A percentile compares a stretch with the other conserved stretches of the same genome.
phyloP scores from a whole-genome alignment of 2,888 invertebrate genomes.

The Diogma glabrata region DNA sequence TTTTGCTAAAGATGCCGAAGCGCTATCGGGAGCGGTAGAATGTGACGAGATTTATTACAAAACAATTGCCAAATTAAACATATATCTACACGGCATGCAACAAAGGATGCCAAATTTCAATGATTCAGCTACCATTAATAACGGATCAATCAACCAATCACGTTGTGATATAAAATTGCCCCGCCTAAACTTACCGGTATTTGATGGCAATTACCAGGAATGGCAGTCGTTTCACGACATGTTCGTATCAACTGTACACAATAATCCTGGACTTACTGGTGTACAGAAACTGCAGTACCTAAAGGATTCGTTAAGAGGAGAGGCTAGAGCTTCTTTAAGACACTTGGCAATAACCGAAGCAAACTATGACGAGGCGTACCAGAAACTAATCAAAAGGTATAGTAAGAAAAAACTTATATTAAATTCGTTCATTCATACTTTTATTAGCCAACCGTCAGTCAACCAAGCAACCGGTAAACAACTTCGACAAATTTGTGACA shows the following conservation, averaged over 20 bases:
- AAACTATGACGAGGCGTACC: background rate
- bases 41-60: background rate
- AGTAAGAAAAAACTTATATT: background rate
- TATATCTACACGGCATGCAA: background rate
- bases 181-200: too few relatives aligned
- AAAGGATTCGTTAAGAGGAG: too few relatives aligned
- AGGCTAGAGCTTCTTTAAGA: background rate
- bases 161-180: too few relatives aligned
- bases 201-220: too few relatives aligned
- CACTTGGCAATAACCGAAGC: background rate
- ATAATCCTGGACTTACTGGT: background rate
- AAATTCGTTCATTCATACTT: background rate
- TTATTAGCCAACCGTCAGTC: background rate
- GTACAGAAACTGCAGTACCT: too few relatives aligned
- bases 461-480: background rate
- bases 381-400: background rate
- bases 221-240: too few relatives aligned
- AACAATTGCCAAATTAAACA: background rate
- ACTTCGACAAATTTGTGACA: background rate
- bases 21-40: background rate
- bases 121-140: background rate
- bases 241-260: background rate
- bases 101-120: background rate
- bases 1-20: too few relatives aligned
- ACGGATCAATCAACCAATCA: background rate